These are phyloP conservation scores for Pogonocichla stellata DNA, from an alignment of 2,113 vertebrate genomes.

Conservation along the genomic window DNA sequence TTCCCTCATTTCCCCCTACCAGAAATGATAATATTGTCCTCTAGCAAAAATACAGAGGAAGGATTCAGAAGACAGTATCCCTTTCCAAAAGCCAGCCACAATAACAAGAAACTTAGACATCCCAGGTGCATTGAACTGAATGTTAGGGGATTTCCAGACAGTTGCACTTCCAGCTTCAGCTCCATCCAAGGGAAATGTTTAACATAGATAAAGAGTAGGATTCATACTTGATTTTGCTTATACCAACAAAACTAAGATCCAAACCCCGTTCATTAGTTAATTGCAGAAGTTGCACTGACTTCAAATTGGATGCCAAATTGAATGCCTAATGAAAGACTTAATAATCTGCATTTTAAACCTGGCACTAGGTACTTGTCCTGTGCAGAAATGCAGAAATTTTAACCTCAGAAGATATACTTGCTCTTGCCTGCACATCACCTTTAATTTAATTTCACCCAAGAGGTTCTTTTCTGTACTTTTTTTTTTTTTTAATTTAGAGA, in stretches of 20 bases:
- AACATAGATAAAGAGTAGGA: not conserved
- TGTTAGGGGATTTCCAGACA: not conserved
- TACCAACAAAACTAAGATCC: not conserved
- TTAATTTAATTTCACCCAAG: constrained; percentile 27
- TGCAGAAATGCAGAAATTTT: constrained; percentile 41
- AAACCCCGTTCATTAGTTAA: constrained; percentile 24
- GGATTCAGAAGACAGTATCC: not conserved
- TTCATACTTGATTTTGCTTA: constrained; percentile 9
- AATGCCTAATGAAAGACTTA: constrained; percentile 27
- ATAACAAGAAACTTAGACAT: not conserved
- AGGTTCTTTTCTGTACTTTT: not conserved
- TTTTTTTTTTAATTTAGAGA: not conserved
- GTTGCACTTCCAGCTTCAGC: not conserved
- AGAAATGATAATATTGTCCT: not conserved
- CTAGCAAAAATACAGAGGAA: not conserved
- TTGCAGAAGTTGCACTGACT: constrained; percentile 11
- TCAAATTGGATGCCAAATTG: not conserved
- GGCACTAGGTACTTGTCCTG: not conserved
- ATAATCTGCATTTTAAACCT: constrained; percentile 23
- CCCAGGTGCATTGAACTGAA: not conserved
- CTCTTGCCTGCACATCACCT: not conserved
- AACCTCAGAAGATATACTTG: constrained; percentile 21
- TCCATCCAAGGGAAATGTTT: not conserved
- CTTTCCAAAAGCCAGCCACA: not conserved
- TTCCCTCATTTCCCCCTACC: fast-evolving